These are phyloP conservation scores for Helicorthomorpha holstii DNA, from an alignment of 1,140 invertebrate genomes.

Conservation along the genomic window DNA sequence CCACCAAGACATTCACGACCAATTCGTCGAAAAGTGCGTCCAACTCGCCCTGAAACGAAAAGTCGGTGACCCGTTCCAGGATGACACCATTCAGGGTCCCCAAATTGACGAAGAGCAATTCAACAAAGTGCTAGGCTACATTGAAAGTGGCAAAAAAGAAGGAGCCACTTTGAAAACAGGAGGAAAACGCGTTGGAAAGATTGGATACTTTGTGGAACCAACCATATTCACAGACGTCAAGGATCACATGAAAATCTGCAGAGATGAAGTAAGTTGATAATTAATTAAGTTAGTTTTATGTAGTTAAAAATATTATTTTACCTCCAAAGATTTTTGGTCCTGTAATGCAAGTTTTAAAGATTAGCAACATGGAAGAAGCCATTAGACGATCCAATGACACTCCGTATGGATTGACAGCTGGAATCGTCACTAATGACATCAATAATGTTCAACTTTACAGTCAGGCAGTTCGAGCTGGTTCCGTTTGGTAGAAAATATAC, in stretches of 20 bases:
- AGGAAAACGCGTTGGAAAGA: slow-evolving; percentile 44
- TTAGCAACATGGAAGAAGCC: slow-evolving; percentile 70
- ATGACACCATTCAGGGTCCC: slow-evolving; percentile 9
- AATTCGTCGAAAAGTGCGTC: slow-evolving; percentile 57
- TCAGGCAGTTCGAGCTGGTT: slow-evolving; percentile 62
- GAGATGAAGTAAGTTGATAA: slow-evolving; percentile 43
- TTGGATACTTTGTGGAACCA: slow-evolving; percentile 73
- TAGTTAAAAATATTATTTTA: not conserved
- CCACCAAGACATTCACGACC: slow-evolving; percentile 67
- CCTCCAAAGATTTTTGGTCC: slow-evolving; percentile 70
- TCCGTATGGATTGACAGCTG: slow-evolving; percentile 72
- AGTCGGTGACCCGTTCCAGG: slow-evolving; percentile 66
- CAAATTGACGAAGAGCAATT: slow-evolving; percentile 60
- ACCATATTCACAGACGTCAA: slow-evolving; percentile 72
- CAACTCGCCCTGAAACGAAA: slow-evolving; percentile 45
- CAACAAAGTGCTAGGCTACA: slow-evolving; percentile 51
- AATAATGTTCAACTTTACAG: slow-evolving; percentile 59
- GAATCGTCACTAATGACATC: slow-evolving; percentile 70
- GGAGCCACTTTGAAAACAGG: slow-evolving; percentile 61
- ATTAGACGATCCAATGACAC: slow-evolving; percentile 76
- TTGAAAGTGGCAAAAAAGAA: slow-evolving; percentile 57
- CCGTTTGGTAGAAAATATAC: slow-evolving; percentile 54
- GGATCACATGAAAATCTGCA: slow-evolving; percentile 71
- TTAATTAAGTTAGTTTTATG: not conserved
- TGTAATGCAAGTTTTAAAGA: slow-evolving; percentile 78